A percentile compares a stretch with the other conserved stretches of the same genome.
These are phyloP conservation scores for Ceratina australensis DNA, from an alignment of 1,140 invertebrate species.

Conservation along the genomic window DNA sequence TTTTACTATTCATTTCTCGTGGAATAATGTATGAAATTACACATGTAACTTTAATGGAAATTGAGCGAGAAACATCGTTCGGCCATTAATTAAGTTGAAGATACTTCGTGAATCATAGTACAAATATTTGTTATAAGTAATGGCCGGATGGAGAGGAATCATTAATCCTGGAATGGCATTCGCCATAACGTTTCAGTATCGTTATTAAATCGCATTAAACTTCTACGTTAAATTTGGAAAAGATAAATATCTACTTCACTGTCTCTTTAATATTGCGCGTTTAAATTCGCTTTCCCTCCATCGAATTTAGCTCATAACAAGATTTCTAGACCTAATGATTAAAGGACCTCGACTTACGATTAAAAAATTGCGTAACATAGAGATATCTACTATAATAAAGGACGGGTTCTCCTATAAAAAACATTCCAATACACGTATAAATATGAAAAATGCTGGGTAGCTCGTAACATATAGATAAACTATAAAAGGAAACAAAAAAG, in stretches of 20 bases:
- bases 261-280: constrained; percentile 23
- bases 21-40: constrained; percentile 73
- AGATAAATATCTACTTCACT: constrained; percentile 36
- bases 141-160: constrained; percentile 68
- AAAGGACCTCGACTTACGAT: constrained; percentile 54
- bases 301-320: constrained; percentile 44
- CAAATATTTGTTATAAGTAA: constrained; percentile 63
- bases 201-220: constrained; percentile 39
- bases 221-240: constrained; percentile 48
- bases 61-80: constrained; percentile 67
- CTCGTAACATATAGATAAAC: constrained; percentile 70
- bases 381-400: constrained; percentile 59
- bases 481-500: constrained; percentile 67
- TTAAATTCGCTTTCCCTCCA: background rate
- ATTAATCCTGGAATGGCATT: constrained; percentile 53
- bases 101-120: constrained; percentile 49
- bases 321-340: constrained; percentile 51
- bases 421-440: constrained; percentile 72
- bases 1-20: constrained; percentile 66
- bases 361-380: constrained; percentile 48
- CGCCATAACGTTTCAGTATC: constrained; percentile 40
- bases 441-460: constrained; percentile 72
- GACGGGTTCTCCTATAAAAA: constrained; percentile 74
- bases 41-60: constrained; percentile 60
- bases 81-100: constrained; percentile 21